phyloP scores from a whole-genome alignment of 2,797 vertebrate species.

The Sebastiscus albofasciatus region DNA sequence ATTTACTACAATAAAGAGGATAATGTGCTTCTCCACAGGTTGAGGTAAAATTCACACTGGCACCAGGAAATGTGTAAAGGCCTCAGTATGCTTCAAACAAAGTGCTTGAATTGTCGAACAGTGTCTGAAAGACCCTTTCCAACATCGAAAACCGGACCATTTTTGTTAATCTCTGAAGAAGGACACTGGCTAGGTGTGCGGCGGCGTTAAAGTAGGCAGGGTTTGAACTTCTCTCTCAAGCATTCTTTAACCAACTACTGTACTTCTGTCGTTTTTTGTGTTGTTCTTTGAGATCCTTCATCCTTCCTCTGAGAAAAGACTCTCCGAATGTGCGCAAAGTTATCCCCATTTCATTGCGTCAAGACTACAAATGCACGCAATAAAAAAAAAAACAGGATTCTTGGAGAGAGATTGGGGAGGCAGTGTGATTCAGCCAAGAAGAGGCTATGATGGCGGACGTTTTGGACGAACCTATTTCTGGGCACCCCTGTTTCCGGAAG shows the following conservation, averaged over 20 bases:
- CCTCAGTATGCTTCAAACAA: slow-evolving; percentile 43
- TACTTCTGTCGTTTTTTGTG: not conserved
- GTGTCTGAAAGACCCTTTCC: not conserved
- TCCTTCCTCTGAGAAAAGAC: too few species aligned
- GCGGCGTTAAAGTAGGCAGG: too few species aligned
- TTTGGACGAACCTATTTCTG: not conserved
- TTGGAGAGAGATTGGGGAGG: not conserved
- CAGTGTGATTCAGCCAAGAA: not conserved
- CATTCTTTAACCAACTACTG: not conserved
- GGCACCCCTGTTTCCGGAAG: not conserved
- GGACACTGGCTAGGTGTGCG: not conserved
- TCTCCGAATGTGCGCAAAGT: too few species aligned
- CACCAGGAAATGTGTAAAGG: not conserved
- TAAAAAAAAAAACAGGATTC: not conserved
- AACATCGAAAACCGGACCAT: not conserved
- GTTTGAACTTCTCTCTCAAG: not conserved
- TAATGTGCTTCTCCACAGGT: not conserved
- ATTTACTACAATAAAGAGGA: not conserved
- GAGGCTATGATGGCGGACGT: not conserved
- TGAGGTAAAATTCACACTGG: not conserved
- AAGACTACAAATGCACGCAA: too few species aligned
- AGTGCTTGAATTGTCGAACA: not conserved
- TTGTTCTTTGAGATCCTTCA: not conserved
- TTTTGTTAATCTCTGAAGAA: not conserved
- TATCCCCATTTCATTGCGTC: too few species aligned